Evolutionary conservation across 2,888 invertebrate species (phyloP).

Genomic region (Megaustenia siamemsis): DNA sequence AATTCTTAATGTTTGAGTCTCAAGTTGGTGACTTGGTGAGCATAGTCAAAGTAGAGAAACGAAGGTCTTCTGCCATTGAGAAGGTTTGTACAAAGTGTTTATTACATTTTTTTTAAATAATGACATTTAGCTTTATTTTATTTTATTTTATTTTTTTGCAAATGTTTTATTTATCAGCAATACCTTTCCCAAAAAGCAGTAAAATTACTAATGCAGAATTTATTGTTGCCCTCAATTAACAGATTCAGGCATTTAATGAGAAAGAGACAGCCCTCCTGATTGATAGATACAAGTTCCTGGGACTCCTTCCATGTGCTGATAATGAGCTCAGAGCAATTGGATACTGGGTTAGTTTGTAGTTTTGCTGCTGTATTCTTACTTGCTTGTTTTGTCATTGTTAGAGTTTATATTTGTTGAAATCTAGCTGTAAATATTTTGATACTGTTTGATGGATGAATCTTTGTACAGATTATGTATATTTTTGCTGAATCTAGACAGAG

Average conservation of each 20-base stretch:
- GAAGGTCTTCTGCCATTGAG: constrained; percentile 93
- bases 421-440: no score
- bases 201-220: background rate
- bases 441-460: no score
- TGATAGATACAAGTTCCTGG: constrained; percentile 94
- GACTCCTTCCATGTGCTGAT: constrained; percentile 94
- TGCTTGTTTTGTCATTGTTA: background rate
- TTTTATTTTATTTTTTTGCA: no score
- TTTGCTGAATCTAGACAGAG: no score
- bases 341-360: constrained; percentile 76
- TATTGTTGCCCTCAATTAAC: constrained; percentile 57
- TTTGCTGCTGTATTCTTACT: no score
- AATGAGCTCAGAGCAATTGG: constrained; percentile 89
- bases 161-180: no score
- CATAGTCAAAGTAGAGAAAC: constrained; percentile 97
- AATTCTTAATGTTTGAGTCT: constrained; percentile 98
- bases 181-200: no score
- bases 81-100: constrained; percentile 83
- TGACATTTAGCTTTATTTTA: no score
- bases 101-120: no score
- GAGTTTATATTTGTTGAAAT: constrained; percentile 40
- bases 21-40: constrained; percentile 98
- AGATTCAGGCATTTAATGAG: constrained; percentile 97
- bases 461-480: no score
- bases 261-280: constrained; percentile 98